Evolutionary conservation across 2,797 vertebrate species (phyloP).

Genomic region (Phataginus tricuspis): DNA sequence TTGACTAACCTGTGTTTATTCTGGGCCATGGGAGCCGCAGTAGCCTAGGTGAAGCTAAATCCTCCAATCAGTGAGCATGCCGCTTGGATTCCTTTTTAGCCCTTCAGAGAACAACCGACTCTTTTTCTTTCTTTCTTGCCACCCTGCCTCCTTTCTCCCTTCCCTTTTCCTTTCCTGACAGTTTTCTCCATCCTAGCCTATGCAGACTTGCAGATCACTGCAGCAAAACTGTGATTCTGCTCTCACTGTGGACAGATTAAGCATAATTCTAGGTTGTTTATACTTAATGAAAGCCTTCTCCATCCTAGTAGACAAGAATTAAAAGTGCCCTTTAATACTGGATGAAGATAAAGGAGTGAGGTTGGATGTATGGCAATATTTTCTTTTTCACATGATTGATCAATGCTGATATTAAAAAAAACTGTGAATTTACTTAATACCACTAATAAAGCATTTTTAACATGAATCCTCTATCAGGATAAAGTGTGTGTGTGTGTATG

Average conservation of each 20-base stretch:
- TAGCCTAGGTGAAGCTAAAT: not conserved
- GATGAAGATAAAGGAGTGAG: not conserved
- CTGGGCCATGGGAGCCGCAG: not conserved
- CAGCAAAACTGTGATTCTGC: not conserved
- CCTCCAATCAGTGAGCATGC: not conserved
- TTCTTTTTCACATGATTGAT: not conserved
- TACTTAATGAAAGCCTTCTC: not conserved
- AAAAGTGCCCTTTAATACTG: not conserved
- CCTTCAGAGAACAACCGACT: not conserved
- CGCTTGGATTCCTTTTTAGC: not conserved
- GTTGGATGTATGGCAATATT: not conserved
- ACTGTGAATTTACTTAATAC: not conserved
- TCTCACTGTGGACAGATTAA: not conserved
- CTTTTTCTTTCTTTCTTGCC: not conserved
- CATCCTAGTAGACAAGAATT: not conserved
- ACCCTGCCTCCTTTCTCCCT: not conserved
- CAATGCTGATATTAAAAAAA: not conserved
- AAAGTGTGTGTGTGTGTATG: not conserved
- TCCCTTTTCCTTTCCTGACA: not conserved
- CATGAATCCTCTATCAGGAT: not conserved
- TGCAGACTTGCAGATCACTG: not conserved
- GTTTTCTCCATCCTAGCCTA: not conserved
- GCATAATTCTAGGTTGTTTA: not conserved
- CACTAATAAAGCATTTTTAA: not conserved
- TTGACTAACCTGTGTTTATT: not conserved